Base-by-base conservation (phyloP, 2,113 vertebrate species). In the Sphaerodactylus townsendi region DNA sequence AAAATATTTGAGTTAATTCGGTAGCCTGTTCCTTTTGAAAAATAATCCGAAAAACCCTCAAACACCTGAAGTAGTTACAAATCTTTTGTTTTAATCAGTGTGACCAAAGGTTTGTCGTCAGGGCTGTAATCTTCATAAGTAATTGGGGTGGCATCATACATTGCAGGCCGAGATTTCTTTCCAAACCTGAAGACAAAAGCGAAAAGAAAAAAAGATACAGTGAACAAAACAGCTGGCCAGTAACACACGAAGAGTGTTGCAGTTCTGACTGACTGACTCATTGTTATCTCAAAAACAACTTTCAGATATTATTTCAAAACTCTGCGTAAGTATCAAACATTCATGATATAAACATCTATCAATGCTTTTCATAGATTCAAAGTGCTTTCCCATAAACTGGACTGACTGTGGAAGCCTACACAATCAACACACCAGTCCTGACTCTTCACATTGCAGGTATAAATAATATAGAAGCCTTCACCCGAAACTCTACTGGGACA, bases 81-180 rank as follows among this genome's bases (percentile, higher is more conserved):
- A 98, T 99, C 98, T 97, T 99, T 99, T 37, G 99, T 99, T 96
- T 99, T 99, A 94, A 99, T 99, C 93, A 99, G 97, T 82, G 99
- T 99, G 88, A 99, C 98, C 95, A 99, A 95, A 77, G 99, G 99
- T 93, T 99, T 99, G 95, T 99, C 98, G 59, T 99, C 99, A 1
- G 98, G 97, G 90, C 98, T 99, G 96, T 98, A 99, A 94, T 99
- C 99, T 94, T 99, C 99, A 11, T 99, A 99, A 89, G 97, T 96
- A 84, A 99, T 98, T 68, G 98, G 98, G 23, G 98, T 98, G 86
- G 98, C 98, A 1, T 99, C 99, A 0, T 99, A 99, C 99, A 99
- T 99, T 1, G 98, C 97, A 37, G 99, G 98, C 62, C 98, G 95
- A 37, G 98, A 96, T 95, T 99, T 99, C 98, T 99, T 99, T 83